Conservation (phyloP, 2,797 vertebrate genomes). For the Sus cebifrons region DNA sequence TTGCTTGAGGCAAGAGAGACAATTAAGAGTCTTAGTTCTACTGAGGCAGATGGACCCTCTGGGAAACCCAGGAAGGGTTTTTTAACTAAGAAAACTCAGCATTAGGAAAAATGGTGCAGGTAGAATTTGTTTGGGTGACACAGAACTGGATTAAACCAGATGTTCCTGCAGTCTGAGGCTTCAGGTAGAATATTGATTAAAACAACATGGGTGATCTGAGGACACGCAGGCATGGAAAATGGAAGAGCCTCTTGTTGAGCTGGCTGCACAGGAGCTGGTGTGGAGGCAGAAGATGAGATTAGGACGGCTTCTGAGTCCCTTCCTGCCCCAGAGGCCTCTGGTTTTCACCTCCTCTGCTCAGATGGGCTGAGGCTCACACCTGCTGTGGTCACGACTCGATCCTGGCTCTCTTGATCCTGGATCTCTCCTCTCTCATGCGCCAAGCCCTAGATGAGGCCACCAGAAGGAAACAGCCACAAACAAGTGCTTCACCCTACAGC, state of each 20-base stretch:
- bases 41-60: neutral
- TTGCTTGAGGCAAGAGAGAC: neutral
- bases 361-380: neutral
- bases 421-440: neutral
- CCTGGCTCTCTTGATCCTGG: neutral
- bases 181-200: no score
- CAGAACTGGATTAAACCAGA: rapidly evolving
- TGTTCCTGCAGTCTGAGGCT: neutral
- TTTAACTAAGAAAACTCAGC: neutral
- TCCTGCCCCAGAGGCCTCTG: neutral
- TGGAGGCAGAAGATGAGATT: neutral
- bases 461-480: neutral
- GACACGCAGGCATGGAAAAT: neutral
- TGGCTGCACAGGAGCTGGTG: neutral
- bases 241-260: neutral
- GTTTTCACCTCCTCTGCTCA: neutral
- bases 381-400: neutral
- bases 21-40: neutral
- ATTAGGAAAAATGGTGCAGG: neutral
- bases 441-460: neutral
- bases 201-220: neutral
- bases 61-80: neutral
- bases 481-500: neutral
- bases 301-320: neutral
- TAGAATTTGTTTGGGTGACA: neutral